Evolutionary conservation across 2,797 vertebrate genomes (phyloP).

Genomic region (Hafferia zeledoni): DNA sequence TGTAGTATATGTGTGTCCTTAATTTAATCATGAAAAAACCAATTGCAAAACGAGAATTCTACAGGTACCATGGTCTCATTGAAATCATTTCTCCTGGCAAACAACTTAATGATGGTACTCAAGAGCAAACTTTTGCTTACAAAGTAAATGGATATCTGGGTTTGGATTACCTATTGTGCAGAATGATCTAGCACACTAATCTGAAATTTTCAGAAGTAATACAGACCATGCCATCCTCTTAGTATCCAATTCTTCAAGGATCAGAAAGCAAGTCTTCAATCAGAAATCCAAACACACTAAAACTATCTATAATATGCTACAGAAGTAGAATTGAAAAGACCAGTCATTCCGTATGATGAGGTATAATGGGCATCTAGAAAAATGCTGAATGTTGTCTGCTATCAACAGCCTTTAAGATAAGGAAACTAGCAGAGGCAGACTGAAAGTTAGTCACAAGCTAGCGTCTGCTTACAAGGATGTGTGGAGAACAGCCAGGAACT

Average conservation of each 20-base stretch:
- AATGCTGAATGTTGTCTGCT: not conserved
- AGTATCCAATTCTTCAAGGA: not conserved
- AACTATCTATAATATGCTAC: not conserved
- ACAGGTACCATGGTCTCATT: not conserved
- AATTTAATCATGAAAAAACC: not conserved
- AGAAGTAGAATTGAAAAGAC: not conserved
- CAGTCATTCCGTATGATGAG: not conserved
- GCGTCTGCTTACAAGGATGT: not conserved
- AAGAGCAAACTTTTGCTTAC: not conserved
- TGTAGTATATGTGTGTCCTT: not conserved
- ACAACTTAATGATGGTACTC: not conserved
- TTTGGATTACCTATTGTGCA: not conserved
- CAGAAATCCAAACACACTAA: not conserved
- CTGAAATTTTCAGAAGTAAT: not conserved
- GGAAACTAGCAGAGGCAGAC: not conserved
- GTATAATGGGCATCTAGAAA: not conserved
- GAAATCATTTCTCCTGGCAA: not conserved
- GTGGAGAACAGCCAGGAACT: not conserved
- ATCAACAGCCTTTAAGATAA: not conserved
- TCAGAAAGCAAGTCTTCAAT: slow-evolving; percentile 6
- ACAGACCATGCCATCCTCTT: not conserved
- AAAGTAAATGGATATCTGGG: not conserved
- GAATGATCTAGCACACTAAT: not conserved
- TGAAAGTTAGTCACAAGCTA: not conserved
- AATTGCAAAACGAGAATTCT: not conserved